Evolutionary conservation across 2,113 vertebrate species (phyloP).

Genomic region (Acinonyx jubatus): DNA sequence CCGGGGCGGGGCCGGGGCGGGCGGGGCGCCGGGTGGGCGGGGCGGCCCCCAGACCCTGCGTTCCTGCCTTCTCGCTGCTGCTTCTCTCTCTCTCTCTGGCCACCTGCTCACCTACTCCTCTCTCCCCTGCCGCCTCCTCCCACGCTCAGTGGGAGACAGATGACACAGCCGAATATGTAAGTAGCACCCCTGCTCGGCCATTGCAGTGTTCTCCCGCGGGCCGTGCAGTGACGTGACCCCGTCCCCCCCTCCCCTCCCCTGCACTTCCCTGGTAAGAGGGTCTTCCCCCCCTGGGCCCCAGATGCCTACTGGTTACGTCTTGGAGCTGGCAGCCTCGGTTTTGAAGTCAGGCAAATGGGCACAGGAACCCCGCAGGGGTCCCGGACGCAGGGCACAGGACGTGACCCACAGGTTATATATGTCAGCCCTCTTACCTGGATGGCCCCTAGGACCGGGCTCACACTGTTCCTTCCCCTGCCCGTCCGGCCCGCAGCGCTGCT

Average conservation of each 20-base stretch:
- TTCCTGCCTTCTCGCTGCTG: slow-evolving; percentile 71
- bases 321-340: accelerated
- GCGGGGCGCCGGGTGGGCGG: not conserved
- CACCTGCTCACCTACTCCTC: slow-evolving; percentile 80
- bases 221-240: slow-evolving; percentile 51
- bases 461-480: not conserved
- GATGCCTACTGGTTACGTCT: too few species aligned
- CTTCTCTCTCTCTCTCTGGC: slow-evolving; percentile 69
- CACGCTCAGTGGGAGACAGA: slow-evolving; percentile 98
- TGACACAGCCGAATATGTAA: slow-evolving; percentile 98
- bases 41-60: slow-evolving; percentile 37
- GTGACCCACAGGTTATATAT: not conserved
- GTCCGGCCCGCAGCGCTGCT: not conserved
- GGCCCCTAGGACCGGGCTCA: accelerated
- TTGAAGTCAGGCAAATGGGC: not conserved
- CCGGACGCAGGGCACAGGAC: not conserved
- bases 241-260: not conserved
- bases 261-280: not conserved
- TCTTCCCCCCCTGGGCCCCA: not conserved
- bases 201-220: slow-evolving; percentile 57
- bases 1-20: not conserved
- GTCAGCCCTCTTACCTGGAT: not conserved
- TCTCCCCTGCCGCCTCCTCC: slow-evolving; percentile 88
- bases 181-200: slow-evolving; percentile 77
- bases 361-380: not conserved